phyloP scores from a whole-genome alignment of 2,113 vertebrate species.

The Sinosuthora webbiana region DNA sequence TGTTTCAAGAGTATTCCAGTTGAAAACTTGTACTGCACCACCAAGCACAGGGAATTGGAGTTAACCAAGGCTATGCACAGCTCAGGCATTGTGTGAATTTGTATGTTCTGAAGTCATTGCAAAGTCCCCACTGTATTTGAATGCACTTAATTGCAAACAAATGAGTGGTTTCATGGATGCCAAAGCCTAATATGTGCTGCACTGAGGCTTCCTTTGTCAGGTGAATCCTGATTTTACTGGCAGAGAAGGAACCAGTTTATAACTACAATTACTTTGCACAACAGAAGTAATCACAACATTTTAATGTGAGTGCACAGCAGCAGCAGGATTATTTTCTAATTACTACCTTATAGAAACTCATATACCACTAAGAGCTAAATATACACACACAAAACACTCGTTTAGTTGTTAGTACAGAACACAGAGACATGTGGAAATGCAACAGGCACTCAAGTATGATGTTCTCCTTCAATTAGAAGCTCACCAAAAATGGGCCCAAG shows the following conservation, averaged over 20 bases:
- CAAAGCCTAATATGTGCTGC: background rate
- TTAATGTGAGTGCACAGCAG: background rate
- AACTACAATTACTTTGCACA: background rate
- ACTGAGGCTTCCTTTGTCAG: background rate
- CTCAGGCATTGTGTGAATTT: background rate
- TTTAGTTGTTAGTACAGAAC: background rate
- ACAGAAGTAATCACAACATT: background rate
- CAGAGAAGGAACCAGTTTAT: background rate
- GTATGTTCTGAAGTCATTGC: background rate
- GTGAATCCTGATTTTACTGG: background rate
- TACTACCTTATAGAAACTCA: background rate
- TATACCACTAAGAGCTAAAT: background rate
- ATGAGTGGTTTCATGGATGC: background rate
- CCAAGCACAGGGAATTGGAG: background rate
- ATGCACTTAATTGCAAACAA: background rate
- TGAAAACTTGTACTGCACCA: slow-evolving; percentile 12
- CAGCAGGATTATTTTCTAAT: background rate
- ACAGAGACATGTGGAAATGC: background rate
- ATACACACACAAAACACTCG: background rate
- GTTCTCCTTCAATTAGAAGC: background rate
- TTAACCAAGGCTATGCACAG: background rate
- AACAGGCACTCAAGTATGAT: background rate
- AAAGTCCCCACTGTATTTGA: background rate
- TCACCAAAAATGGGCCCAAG: background rate
- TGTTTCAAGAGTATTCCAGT: slow-evolving; percentile 20